Evolutionary conservation across 2,113 vertebrate genomes (phyloP).

Genomic region (Takifugu bimaculatus): DNA sequence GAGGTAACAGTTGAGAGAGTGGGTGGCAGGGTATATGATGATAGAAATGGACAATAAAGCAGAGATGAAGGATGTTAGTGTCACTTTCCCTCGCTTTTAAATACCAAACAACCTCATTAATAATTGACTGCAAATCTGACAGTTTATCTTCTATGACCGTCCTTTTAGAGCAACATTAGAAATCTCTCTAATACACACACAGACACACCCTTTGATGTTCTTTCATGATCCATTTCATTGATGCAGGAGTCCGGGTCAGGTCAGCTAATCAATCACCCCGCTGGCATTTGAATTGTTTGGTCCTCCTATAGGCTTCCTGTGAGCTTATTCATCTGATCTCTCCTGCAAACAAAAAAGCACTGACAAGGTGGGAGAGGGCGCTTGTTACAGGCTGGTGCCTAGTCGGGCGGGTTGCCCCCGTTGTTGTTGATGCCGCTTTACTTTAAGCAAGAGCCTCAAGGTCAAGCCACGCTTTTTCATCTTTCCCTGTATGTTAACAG

Average conservation of each 20-base stretch:
- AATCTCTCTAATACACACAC: conserved; percentile 9
- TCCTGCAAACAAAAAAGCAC: conserved; percentile 29
- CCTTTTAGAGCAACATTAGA: conserved; percentile 40
- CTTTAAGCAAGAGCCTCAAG: conserved; percentile 34
- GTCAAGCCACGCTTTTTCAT: conserved; percentile 41
- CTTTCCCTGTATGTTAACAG: not conserved
- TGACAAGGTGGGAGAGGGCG: conserved; percentile 13
- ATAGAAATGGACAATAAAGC: not conserved
- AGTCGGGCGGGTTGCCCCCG: not conserved
- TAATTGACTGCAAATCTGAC: conserved; percentile 32
- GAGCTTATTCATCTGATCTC: conserved; percentile 52
- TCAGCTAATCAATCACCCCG: conserved; percentile 64
- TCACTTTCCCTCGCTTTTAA: conserved; percentile 9
- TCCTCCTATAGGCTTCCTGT: conserved; percentile 45
- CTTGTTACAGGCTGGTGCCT: conserved; percentile 1
- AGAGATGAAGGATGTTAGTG: not conserved
- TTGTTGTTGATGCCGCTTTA: conserved; percentile 1
- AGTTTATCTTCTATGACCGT: conserved; percentile 35
- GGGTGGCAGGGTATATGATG: not conserved
- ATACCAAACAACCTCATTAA: conserved; percentile 48
- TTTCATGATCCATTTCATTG: conserved; percentile 63
- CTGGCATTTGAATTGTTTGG: conserved; percentile 65
- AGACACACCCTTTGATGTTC: conserved; percentile 57
- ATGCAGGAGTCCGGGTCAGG: conserved; percentile 47
- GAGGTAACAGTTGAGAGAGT: not conserved